These are phyloP conservation scores for Holacanthella duospinosa DNA, from an alignment of 2,888 invertebrate species.

Conservation along the genomic window DNA sequence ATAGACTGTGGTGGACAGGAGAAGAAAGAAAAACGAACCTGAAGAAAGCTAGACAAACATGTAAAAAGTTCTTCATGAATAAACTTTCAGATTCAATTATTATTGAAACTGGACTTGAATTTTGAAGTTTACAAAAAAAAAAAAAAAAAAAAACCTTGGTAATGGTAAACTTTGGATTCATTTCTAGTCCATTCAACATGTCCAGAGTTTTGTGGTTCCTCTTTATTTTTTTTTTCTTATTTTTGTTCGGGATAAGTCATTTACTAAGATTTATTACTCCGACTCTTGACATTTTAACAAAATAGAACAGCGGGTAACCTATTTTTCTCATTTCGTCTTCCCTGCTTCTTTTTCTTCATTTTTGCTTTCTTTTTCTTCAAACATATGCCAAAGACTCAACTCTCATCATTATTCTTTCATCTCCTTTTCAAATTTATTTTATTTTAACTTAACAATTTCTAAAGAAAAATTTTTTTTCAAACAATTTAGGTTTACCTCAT, in stretches of 20 bases:
- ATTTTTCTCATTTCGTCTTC: constrained; percentile 20
- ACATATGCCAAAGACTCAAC: not conserved
- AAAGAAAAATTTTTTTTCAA: too few relatives aligned
- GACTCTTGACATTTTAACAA: constrained; percentile 38
- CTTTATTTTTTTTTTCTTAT: too few relatives aligned
- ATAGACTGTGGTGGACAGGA: not conserved
- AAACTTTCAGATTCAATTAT: not conserved
- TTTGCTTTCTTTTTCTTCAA: not conserved
- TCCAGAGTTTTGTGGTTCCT: too few relatives aligned
- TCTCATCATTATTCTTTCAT: constrained; percentile 4
- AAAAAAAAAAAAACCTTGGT: too few relatives aligned
- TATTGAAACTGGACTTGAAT: not conserved
- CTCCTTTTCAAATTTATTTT: not conserved
- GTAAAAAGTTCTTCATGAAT: not conserved
- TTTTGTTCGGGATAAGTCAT: constrained; percentile 34
- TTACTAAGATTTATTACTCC: constrained; percentile 37
- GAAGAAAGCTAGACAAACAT: not conserved
- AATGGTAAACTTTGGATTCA: too few relatives aligned
- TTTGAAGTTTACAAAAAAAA: too few relatives aligned
- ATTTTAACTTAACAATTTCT: too few relatives aligned
- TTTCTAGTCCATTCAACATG: too few relatives aligned
- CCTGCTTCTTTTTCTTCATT: not conserved
- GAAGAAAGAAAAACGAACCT: not conserved
- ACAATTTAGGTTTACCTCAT: not conserved
- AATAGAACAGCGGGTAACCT: constrained; percentile 37